Base-by-base conservation (phyloP, 2,113 vertebrate species). In the Turnix velox region DNA sequence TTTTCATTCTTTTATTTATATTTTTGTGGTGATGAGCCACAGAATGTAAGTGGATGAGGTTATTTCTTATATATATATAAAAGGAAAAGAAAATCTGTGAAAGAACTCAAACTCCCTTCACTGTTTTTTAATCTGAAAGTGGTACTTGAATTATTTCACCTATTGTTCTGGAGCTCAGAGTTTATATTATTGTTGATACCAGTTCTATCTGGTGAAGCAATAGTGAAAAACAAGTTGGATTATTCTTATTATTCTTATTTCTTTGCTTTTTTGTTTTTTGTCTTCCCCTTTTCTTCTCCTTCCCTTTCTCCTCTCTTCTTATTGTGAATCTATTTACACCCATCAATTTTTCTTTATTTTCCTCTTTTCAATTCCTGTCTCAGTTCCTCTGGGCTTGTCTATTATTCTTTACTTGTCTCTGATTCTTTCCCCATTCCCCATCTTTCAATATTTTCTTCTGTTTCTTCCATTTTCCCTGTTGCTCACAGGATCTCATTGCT, bases 1-100 rank as follows among this genome's bases (percentile, higher is more conserved):
- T 57, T 90, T 95, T 95, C 48, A 69, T 88, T 84, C 77, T 91
- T 90, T 94, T 84, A 81, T 95, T 92, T 95, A 67, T 81, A 51
- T 91, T 94, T 94, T 94, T 73, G 81, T 59, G 37, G 52, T 88
- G 93, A 91, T 84, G 52, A 93, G 63, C 63, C 48, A 46, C 76
- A 92, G 93, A 92, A 89, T 23, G 40, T 87, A 88, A 91, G 63
- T 4, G 10, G 46, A 89, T 95, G 86, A 90, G 84, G 84, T 89
- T 95, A 66, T 95, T 94, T 92, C 68, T 48, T 92, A n/a, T 92
- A n/a, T 87, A 72, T 91, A 87, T 71, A 83, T 54, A 66, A 7
- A 79, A 92, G 30, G 35, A 76, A 92, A 88, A 80, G 42, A 80
- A 87, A 88, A 84, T 43, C 57, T 79, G 77, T 52, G 76, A 90